Conservation (phyloP, 1,140 invertebrate species). For the Camponotus vicinus region DNA sequence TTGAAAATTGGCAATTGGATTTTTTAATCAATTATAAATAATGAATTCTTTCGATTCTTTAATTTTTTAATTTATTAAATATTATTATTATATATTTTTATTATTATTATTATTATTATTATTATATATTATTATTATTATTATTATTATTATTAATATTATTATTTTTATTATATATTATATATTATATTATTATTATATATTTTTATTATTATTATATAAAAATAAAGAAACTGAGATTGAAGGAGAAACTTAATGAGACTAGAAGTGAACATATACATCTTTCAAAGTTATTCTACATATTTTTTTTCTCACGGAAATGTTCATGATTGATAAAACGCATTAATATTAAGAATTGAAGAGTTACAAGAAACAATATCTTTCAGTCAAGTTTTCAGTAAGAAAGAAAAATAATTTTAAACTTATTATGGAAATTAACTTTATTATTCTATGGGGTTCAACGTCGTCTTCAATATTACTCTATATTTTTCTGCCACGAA, state of each 20-base stretch:
- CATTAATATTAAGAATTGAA: background rate
- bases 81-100: too few relatives aligned
- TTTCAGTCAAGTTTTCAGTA: background rate
- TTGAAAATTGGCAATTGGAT: background rate
- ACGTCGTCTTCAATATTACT: background rate
- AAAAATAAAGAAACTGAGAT: too few relatives aligned
- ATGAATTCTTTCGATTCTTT: conserved; percentile 8
- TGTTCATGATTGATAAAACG: conserved; percentile 1
- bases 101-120: too few relatives aligned
- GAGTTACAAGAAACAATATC: background rate
- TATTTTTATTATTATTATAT: too few relatives aligned
- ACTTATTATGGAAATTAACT: background rate
- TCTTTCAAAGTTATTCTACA: background rate
- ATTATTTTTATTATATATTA: too few relatives aligned
- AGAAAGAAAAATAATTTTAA: background rate
- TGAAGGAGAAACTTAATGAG: too few relatives aligned
- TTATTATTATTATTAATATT: too few relatives aligned
- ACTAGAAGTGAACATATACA: background rate
- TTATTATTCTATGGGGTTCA: background rate
- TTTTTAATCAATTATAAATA: background rate
- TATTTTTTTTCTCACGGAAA: background rate
- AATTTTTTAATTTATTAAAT: background rate
- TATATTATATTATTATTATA: too few relatives aligned
- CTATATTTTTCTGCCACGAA: background rate
- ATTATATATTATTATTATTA: too few relatives aligned